A percentile compares a stretch with the other conserved stretches of the same genome.
Evolutionary conservation across 2,797 vertebrate genomes (phyloP).

Genomic region (Poeciliopsis infans): DNA sequence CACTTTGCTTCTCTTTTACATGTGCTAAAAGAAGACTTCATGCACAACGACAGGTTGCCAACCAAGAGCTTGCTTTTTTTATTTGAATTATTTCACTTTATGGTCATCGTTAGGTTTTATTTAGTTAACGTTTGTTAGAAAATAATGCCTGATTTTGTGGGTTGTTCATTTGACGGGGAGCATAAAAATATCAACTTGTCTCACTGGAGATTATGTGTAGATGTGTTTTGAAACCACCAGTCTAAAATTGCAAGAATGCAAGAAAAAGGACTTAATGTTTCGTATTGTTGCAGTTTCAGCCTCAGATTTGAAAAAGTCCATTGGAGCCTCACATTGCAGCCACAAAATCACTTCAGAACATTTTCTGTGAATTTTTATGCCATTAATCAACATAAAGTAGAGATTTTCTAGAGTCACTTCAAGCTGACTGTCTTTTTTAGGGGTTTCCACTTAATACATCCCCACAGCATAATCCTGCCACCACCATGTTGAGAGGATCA

Average conservation of each 20-base stretch:
- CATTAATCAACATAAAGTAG: background rate
- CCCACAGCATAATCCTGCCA: background rate
- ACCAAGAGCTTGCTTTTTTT: background rate
- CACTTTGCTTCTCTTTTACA: background rate
- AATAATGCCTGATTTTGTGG: background rate
- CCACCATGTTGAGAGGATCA: background rate
- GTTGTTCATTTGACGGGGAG: background rate
- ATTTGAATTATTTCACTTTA: background rate
- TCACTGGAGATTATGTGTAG: background rate
- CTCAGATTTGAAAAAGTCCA: background rate
- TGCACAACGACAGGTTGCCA: background rate
- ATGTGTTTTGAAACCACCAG: background rate
- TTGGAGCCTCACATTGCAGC: background rate
- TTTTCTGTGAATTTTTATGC: background rate
- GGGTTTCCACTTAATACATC: background rate
- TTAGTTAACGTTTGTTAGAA: background rate
- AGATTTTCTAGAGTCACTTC: background rate
- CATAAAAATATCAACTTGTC: background rate
- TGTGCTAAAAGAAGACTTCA: background rate
- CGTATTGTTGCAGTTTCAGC: no score
- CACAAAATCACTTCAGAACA: background rate
- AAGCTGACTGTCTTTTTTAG: background rate
- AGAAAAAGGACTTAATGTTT: background rate
- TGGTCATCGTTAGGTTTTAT: background rate
- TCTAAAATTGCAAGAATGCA: background rate